These are phyloP conservation scores for Hyperoplus lanceolatus DNA, from an alignment of 2,797 vertebrate genomes.

Conservation along the genomic window DNA sequence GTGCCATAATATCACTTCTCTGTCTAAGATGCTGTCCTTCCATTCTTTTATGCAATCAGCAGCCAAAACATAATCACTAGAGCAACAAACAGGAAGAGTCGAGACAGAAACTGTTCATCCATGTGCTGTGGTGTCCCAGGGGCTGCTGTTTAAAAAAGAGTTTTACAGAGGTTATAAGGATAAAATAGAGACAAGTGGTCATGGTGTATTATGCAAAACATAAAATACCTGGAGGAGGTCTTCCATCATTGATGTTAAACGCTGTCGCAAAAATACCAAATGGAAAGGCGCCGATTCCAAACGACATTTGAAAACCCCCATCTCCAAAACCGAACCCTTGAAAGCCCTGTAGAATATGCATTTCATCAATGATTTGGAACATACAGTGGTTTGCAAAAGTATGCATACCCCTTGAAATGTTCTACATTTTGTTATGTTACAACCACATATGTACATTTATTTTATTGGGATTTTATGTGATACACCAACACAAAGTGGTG, in stretches of 20 bases:
- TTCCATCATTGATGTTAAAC: conserved; percentile 98
- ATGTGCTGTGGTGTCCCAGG: conserved; percentile 97
- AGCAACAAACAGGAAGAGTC: conserved; percentile 98
- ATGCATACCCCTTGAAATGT: too few species aligned
- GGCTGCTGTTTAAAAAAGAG: conserved; percentile 86
- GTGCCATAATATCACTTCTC: conserved; percentile 5
- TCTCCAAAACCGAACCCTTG: conserved; percentile 99
- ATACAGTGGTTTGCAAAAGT: too few species aligned
- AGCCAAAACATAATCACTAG: conserved; percentile 99
- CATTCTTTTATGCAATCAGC: conserved; percentile 90
- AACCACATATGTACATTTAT: too few species aligned
- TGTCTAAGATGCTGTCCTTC: background rate
- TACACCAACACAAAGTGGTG: too few species aligned
- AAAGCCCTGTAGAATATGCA: conserved; percentile 88
- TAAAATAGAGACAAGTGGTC: background rate
- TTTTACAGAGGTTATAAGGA: conserved; percentile 27
- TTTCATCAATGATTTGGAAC: background rate
- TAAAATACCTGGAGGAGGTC: conserved; percentile 93
- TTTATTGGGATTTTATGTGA: too few species aligned
- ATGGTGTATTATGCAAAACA: conserved; percentile 4
- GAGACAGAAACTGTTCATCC: conserved; percentile 98
- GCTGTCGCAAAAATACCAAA: conserved; percentile 99
- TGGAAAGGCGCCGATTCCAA: conserved; percentile 98
- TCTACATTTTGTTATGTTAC: too few species aligned
- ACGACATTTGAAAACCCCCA: conserved; percentile 99